Evolutionary conservation across 2,797 vertebrate species (phyloP).

Genomic region (Hypotaenidia philippensis): DNA sequence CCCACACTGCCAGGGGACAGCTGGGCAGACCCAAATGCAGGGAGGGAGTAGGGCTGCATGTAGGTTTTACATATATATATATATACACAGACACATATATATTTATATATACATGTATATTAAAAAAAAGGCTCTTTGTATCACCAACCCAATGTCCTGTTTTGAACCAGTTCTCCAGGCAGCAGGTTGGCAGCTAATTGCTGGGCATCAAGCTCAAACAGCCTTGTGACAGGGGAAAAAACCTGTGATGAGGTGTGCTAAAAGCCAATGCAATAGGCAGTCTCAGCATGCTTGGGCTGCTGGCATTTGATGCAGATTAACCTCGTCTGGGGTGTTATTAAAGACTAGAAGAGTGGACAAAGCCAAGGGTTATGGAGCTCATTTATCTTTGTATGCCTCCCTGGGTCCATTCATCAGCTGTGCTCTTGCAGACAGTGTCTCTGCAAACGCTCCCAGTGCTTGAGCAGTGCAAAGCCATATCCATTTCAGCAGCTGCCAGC

Average conservation of each 20-base stretch:
- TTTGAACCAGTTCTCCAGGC: not conserved
- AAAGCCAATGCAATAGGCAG: not conserved
- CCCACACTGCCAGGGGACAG: not conserved
- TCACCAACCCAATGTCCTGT: not conserved
- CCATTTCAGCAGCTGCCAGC: rapidly evolving
- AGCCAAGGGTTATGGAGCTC: not conserved
- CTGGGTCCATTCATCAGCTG: constrained; percentile 15
- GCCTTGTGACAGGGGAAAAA: not conserved
- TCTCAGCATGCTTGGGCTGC: not conserved
- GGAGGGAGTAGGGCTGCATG: not conserved
- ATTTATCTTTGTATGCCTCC: constrained; percentile 16
- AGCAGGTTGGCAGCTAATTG: constrained; percentile 40
- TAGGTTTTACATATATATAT: not conserved
- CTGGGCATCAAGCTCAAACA: not conserved
- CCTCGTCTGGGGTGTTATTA: not conserved
- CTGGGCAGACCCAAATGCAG: not conserved
- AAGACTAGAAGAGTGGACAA: not conserved
- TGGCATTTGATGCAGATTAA: constrained; percentile 1
- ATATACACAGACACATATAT: too few relatives aligned
- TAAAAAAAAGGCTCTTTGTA: not conserved
- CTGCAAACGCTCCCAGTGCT: not conserved
- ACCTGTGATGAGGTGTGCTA: not conserved
- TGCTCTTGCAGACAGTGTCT: constrained; percentile 12
- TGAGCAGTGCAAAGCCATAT: not conserved
- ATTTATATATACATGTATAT: not conserved